phyloP scores from a whole-genome alignment of 2,797 vertebrate species.

The Anomalospiza imberbis region DNA sequence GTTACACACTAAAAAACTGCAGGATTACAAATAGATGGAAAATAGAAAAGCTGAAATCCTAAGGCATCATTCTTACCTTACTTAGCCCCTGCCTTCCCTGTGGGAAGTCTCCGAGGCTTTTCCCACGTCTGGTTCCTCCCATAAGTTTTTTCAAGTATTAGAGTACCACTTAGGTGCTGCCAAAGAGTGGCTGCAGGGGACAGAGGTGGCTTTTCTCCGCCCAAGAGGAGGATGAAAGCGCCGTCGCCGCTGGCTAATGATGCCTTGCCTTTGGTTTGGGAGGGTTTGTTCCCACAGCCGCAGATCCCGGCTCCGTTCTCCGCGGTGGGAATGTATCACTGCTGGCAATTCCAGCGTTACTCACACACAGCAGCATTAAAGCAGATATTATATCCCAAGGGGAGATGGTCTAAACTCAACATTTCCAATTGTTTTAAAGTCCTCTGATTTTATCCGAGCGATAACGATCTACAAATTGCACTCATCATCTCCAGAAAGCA shows the following conservation, averaged over 20 bases:
- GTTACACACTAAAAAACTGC: fast-evolving
- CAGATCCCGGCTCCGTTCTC: background rate
- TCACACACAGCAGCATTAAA: background rate
- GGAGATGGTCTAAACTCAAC: background rate
- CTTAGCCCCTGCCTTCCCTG: background rate
- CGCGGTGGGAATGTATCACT: background rate
- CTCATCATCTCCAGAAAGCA: background rate
- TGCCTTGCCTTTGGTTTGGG: background rate
- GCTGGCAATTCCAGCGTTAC: background rate
- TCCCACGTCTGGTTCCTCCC: background rate
- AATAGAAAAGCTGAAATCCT: background rate
- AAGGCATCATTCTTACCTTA: background rate
- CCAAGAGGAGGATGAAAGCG: background rate
- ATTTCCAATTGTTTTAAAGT: slow-evolving; percentile 35
- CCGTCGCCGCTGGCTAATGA: background rate
- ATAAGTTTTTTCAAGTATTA: fast-evolving
- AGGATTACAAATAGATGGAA: fast-evolving
- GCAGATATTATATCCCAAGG: background rate
- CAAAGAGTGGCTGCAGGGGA: background rate
- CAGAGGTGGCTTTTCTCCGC: background rate
- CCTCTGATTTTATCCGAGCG: background rate
- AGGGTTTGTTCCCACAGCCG: background rate
- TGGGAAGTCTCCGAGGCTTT: background rate
- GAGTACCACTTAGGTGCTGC: background rate
- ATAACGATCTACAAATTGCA: slow-evolving; percentile 36